phyloP scores from a whole-genome alignment of 2,797 vertebrate species.

The Nannoperca australis region DNA sequence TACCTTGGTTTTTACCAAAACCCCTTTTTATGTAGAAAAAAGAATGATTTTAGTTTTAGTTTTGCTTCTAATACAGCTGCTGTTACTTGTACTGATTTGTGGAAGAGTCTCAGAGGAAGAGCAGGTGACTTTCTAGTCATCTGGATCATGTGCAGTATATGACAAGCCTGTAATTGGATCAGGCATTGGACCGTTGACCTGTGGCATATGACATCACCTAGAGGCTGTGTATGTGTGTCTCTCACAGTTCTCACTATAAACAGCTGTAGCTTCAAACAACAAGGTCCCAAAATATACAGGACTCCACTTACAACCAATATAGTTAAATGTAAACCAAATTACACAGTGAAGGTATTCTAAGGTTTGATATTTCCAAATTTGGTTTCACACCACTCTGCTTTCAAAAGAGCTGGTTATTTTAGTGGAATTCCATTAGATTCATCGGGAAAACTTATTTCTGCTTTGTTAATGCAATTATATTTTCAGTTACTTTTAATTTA shows the following conservation, averaged over 20 bases:
- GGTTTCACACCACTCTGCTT: not conserved
- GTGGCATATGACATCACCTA: conserved; percentile 76
- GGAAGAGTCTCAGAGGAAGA: conserved; percentile 23
- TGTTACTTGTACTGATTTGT: conserved; percentile 33
- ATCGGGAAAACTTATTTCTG: not conserved
- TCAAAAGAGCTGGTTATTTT: not conserved
- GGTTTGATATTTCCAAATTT: not conserved
- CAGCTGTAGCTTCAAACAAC: conserved; percentile 34
- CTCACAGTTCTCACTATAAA: conserved; percentile 33
- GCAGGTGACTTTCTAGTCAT: conserved; percentile 69
- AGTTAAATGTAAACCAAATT: not conserved
- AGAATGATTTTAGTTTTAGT: not conserved
- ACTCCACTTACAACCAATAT: not conserved
- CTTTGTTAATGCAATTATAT: not conserved
- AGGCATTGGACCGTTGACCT: conserved; percentile 76
- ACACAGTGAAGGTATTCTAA: not conserved
- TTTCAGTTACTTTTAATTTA: too few relatives aligned
- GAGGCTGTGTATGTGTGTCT: conserved; percentile 33
- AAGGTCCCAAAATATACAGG: conserved; percentile 14
- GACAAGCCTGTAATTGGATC: conserved; percentile 83
- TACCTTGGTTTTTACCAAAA: not conserved
- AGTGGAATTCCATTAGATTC: not conserved
- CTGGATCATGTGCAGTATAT: conserved; percentile 76
- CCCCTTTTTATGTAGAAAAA: not conserved
- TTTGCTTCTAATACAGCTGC: conserved; percentile 1